Evolutionary conservation across 2,797 vertebrate species (phyloP), one percentile per base, ranked within the genome.

Genomic region (Pseudopleuronectes americanus): DNA sequence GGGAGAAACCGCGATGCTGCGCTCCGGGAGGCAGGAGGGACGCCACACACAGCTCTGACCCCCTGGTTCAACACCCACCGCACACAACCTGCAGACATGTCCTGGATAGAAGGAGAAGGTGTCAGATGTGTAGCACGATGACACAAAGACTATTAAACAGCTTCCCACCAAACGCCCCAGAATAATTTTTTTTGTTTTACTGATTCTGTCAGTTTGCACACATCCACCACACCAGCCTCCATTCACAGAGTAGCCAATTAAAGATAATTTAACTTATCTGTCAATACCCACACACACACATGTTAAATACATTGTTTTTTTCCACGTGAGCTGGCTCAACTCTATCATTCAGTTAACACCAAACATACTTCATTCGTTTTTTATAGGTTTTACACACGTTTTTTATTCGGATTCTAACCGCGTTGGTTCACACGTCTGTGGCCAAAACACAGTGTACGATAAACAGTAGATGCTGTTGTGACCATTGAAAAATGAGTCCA

Each of bases 51-150:
- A 1, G 70, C 85, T 77, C 79, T 93, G 19, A 78, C 6, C 6
- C 86, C 75, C 28, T 81, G 94, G 65, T 82, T 80, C 0, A 94
- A 45, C 71, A 94, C 19, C 89, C 93, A 94, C 81, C 92, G 92
- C 24, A 94, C 33, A 14, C 92, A 93, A 45, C 92, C 83, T 24
- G 89, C 65, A 79, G 92, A 93, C 97, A 99, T 99, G 53, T 90
- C 95, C 89, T 85, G 31, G 19, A 19, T 19, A 36, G 12, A 65
- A 58, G 48, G 4, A 53, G 5, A 68, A 0, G 33, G 4, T 0
- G 19, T 60, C 3, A 61, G 8, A 31, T 36, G 33, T 12, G 3
- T 3, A 36, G 33, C 33, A 12, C 9, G 10, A 36, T 12, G 3
- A 36, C 33, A 36, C 33, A 36, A 36, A 36, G 3, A 4, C 33